Conservation (phyloP, 1,140 invertebrate species). For the Rhopalosiphum maidis region DNA sequence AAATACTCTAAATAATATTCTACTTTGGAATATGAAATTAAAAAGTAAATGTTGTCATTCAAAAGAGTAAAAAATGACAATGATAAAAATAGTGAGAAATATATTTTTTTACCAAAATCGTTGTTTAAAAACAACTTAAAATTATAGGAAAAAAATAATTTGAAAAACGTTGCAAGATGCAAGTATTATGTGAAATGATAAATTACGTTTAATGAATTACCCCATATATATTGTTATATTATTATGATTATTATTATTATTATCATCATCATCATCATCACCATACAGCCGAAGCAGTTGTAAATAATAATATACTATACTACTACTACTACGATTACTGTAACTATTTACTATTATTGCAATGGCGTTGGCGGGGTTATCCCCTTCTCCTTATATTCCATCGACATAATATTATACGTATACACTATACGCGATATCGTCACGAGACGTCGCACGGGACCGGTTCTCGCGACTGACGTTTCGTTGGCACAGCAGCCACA, state of each 20-base stretch:
- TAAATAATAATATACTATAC: background rate
- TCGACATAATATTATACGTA: background rate
- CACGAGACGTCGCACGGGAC: background rate
- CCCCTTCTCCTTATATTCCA: background rate
- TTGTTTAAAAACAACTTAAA: too few species aligned
- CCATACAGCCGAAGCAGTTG: background rate
- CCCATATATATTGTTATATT: background rate
- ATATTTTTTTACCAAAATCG: background rate
- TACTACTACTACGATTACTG: background rate
- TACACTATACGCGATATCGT: background rate
- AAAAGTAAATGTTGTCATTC: too few species aligned
- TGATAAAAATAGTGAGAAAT: too few species aligned
- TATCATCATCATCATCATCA: background rate
- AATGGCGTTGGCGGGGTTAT: background rate
- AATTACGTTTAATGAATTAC: background rate
- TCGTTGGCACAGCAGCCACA: slow-evolving; percentile 1
- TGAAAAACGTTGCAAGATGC: too few species aligned
- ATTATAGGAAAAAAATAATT: too few species aligned
- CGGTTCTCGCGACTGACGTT: background rate
- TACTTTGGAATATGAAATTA: too few species aligned
- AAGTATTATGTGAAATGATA: background rate
- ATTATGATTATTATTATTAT: background rate
- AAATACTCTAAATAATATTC: too few species aligned
- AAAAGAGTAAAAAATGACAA: too few species aligned
- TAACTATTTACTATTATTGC: background rate